Evolutionary conservation across 2,113 vertebrate genomes (phyloP).

Genomic region (Silurus meridionalis): DNA sequence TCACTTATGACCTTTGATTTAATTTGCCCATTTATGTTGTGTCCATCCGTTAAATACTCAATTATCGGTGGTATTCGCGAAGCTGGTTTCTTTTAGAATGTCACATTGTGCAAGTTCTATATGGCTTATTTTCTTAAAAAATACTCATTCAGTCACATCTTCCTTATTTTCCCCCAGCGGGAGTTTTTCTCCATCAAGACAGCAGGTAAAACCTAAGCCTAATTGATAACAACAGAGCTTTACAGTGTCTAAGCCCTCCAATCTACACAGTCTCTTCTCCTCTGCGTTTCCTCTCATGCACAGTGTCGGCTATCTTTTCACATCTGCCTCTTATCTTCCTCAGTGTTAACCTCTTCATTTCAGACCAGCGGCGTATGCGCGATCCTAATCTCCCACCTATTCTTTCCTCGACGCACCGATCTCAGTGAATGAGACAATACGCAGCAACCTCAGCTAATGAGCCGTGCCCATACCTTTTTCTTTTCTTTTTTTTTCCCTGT

Average conservation of each 20-base stretch:
- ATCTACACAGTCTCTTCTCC: slow-evolving; percentile 66
- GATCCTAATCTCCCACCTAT: slow-evolving; percentile 76
- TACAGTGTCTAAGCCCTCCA: slow-evolving; percentile 66
- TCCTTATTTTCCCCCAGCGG: slow-evolving; percentile 44
- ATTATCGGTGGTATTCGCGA: neutral
- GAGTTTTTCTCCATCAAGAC: slow-evolving; percentile 58
- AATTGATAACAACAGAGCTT: slow-evolving; percentile 69
- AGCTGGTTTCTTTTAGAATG: neutral
- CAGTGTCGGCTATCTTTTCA: slow-evolving; percentile 63
- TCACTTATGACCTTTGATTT: slow-evolving; percentile 57
- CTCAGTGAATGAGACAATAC: slow-evolving; percentile 67
- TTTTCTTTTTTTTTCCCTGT: neutral
- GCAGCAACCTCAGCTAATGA: slow-evolving; percentile 69
- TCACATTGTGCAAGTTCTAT: neutral
- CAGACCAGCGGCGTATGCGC: slow-evolving; percentile 71
- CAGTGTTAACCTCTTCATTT: slow-evolving; percentile 75
- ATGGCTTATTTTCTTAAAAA: slow-evolving; percentile 55
- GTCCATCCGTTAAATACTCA: slow-evolving; percentile 43
- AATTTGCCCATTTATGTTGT: slow-evolving; percentile 63
- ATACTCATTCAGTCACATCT: slow-evolving; percentile 35
- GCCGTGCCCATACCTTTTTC: slow-evolving; percentile 53
- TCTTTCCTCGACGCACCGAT: slow-evolving; percentile 70
- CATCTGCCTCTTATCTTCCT: slow-evolving; percentile 70
- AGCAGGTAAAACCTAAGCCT: slow-evolving; percentile 56
- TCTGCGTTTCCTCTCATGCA: slow-evolving; percentile 57